Base-by-base conservation (phyloP, 2,113 vertebrate genomes). In the Hemiprocne comata region DNA sequence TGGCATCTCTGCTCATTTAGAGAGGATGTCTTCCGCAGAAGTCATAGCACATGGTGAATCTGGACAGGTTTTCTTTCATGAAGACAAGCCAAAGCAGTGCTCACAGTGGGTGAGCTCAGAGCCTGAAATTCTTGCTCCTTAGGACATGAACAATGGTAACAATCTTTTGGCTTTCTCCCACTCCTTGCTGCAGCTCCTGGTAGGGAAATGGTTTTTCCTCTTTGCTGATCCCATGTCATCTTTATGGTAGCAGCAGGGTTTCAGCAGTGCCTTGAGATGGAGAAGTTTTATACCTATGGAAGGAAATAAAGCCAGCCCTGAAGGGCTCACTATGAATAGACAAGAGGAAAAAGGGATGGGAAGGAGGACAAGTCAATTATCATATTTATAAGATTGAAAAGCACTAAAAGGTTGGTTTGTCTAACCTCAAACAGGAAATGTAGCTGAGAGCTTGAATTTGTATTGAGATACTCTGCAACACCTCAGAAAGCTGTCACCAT, bases 1-100 rank as follows among this genome's bases (percentile, higher is more conserved):
- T 98, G 98, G 98, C 98, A 99, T 72, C 94, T n/a, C 94, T 98
- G 15, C 92, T 94, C 31, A 85, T 97, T 62, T 97, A 89, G 84
- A 75, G 18, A 33, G 33, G 33, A 57, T 17, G 44, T 54, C 66
- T 64, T 50, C 55, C 34, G 40, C 28, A 50, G 46, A 17, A 42
- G 57, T 23, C 42, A 42, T 14, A 42, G 40, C 34, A 34, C 6
- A 1, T 21, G n/a, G 31, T 61, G 33, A 48, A 53, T n/a, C 69
- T 42, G 40, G 10, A 42, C 40, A 42, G 40, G 40, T 42, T 42
- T 42, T 42, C 13, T 42, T 42, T 42, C 40, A 42, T 42, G 12
- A 40, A 46, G 58, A 34, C 36, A 34, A 58, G 36, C 25, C 67
- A 83, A 48, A 57, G 31, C 67, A 53, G 61, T 4, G 1, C 20